Evolutionary conservation across 2,113 vertebrate genomes (phyloP).

Genomic region (Aptenodytes forsteri): DNA sequence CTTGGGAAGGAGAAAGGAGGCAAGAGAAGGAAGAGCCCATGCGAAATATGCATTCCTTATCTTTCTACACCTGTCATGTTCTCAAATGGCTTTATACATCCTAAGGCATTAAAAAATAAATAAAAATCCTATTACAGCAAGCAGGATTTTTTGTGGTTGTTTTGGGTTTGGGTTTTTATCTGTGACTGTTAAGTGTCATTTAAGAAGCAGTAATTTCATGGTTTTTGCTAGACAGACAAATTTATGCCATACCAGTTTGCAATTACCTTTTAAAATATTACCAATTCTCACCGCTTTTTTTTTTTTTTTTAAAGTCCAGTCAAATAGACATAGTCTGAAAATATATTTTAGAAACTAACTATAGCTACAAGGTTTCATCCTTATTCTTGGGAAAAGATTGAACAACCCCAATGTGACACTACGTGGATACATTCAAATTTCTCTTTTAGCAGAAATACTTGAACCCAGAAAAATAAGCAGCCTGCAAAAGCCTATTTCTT

Average conservation of each 20-base stretch:
- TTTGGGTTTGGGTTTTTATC: not conserved
- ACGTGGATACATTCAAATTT: not conserved
- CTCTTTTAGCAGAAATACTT: not conserved
- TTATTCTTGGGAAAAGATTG: not conserved
- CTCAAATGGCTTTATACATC: not conserved
- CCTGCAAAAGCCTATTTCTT: not conserved
- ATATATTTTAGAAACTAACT: not conserved
- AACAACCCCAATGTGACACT: not conserved
- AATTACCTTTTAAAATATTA: not conserved
- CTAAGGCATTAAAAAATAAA: not conserved
- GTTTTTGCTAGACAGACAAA: not conserved
- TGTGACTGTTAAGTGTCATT: not conserved
- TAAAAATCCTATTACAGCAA: not conserved
- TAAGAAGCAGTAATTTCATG: not conserved
- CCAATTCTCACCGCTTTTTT: not conserved
- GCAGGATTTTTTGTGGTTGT: not conserved
- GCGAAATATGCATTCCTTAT: not conserved
- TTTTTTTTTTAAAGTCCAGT: not conserved
- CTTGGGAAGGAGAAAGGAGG: not conserved
- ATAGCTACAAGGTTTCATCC: not conserved
- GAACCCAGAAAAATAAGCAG: not conserved
- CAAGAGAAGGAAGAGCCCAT: not conserved
- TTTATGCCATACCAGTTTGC: not conserved
- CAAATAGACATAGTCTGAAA: not conserved
- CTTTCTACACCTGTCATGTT: not conserved